phyloP scores from a whole-genome alignment of 2,113 vertebrate genomes.

The Notarius quadriscutis region DNA sequence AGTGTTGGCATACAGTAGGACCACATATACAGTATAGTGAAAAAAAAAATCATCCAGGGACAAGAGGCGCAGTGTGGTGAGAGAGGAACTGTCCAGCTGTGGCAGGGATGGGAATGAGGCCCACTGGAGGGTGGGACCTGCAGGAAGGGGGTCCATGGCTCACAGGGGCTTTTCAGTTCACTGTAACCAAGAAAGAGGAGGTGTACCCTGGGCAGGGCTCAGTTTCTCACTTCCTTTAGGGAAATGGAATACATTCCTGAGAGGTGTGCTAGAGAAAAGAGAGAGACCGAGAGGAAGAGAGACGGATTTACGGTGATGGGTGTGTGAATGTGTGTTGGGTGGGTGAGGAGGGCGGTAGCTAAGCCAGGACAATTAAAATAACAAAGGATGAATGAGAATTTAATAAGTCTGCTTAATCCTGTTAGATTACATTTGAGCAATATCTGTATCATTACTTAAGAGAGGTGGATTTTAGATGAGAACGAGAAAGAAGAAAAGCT shows the following conservation, averaged over 20 bases:
- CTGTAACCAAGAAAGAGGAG: constrained; percentile 42
- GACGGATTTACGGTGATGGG: constrained; percentile 18
- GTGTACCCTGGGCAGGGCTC: constrained; percentile 43
- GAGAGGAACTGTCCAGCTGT: constrained; percentile 28
- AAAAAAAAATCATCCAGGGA: constrained; percentile 24
- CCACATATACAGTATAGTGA: constrained; percentile 23
- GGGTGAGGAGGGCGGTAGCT: neutral
- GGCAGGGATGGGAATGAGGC: constrained; percentile 34
- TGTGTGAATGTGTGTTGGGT: neutral
- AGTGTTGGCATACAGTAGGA: constrained; percentile 29
- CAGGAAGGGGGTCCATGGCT: constrained; percentile 61
- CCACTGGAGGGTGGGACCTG: constrained; percentile 56
- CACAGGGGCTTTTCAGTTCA: constrained; percentile 61
- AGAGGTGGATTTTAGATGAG: neutral
- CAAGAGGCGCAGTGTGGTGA: constrained; percentile 48
- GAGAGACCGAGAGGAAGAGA: neutral
- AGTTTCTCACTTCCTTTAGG: constrained; percentile 57
- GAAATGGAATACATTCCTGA: constrained; percentile 64
- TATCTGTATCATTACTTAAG: neutral
- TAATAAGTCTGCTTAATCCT: neutral
- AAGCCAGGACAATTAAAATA: constrained; percentile 8
- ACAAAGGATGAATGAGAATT: neutral
- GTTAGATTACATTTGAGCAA: neutral
- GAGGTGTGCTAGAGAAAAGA: constrained; percentile 25
- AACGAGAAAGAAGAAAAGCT: neutral